Conservation (phyloP, 2,888 invertebrate genomes). For the Ophion slaviceki region DNA sequence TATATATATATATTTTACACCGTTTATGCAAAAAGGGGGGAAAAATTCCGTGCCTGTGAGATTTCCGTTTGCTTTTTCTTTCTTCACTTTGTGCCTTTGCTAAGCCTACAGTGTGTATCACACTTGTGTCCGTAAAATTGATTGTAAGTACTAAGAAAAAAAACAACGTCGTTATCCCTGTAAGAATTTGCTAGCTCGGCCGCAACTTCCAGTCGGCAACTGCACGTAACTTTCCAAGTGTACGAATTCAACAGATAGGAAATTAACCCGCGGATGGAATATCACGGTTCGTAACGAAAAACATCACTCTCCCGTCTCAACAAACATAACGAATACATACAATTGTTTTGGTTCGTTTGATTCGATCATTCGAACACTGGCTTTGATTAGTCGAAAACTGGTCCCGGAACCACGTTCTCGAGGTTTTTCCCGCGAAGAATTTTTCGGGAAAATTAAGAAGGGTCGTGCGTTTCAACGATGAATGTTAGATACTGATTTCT, state of each 20-base stretch:
- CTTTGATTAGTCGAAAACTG: slow-evolving; percentile 13
- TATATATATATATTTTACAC: slow-evolving; percentile 53
- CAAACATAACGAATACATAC: not conserved
- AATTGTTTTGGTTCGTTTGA: not conserved
- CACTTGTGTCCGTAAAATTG: slow-evolving; percentile 37
- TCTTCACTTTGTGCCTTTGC: slow-evolving; percentile 50
- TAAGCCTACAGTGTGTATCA: slow-evolving; percentile 1
- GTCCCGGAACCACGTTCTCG: slow-evolving; percentile 25
- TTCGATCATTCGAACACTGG: slow-evolving; percentile 17
- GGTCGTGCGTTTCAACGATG: not conserved
- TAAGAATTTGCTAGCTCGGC: slow-evolving; percentile 14
- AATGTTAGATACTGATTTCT: not conserved
- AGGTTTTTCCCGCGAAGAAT: not conserved
- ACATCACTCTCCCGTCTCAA: not conserved
- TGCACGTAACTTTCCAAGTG: not conserved
- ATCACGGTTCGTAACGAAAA: slow-evolving; percentile 44
- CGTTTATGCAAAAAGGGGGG: slow-evolving; percentile 35
- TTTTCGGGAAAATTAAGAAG: not conserved
- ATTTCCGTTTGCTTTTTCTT: slow-evolving; percentile 17
- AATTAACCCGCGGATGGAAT: slow-evolving; percentile 38
- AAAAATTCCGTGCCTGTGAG: slow-evolving; percentile 45
- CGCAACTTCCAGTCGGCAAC: not conserved
- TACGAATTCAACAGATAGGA: not conserved
- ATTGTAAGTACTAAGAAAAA: slow-evolving; percentile 24
- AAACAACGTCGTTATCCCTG: not conserved